These are phyloP conservation scores for Phyllotreta cruciferae DNA, from an alignment of 2,888 invertebrate genomes.

Conservation along the genomic window DNA sequence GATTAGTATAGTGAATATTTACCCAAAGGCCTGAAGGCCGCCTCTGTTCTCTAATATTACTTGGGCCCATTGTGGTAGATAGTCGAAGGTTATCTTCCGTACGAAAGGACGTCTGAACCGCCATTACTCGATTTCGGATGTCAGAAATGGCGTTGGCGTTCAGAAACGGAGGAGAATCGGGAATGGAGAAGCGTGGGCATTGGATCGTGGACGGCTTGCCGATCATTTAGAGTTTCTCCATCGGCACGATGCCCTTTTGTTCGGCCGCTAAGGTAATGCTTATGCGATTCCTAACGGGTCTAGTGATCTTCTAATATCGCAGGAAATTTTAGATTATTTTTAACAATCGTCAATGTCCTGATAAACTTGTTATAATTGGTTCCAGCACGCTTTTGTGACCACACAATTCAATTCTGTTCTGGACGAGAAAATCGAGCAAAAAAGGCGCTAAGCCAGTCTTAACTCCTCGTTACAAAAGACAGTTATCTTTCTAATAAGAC, in stretches of 20 bases:
- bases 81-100: conserved; percentile 16
- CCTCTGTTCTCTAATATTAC: conserved; percentile 2
- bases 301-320: too few species aligned
- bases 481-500: conserved; percentile 23
- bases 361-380: too few species aligned
- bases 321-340: too few species aligned
- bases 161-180: conserved; percentile 11
- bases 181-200: conserved; percentile 1
- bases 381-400: too few species aligned
- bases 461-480: conserved; percentile 3
- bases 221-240: background rate
- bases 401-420: too few species aligned
- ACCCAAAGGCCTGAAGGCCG: background rate
- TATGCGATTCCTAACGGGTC: background rate
- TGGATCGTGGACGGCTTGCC: conserved; percentile 17
- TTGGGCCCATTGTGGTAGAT: conserved; percentile 5
- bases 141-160: conserved; percentile 18
- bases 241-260: conserved; percentile 17
- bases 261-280: conserved; percentile 10
- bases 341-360: too few species aligned
- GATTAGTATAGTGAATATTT: too few species aligned
- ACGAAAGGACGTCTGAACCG: conserved; percentile 13
- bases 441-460: background rate
- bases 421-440: too few species aligned
- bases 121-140: conserved; percentile 14